Evolutionary conservation across 2,888 invertebrate species (phyloP).

Genomic region (Limnephilus auricula): DNA sequence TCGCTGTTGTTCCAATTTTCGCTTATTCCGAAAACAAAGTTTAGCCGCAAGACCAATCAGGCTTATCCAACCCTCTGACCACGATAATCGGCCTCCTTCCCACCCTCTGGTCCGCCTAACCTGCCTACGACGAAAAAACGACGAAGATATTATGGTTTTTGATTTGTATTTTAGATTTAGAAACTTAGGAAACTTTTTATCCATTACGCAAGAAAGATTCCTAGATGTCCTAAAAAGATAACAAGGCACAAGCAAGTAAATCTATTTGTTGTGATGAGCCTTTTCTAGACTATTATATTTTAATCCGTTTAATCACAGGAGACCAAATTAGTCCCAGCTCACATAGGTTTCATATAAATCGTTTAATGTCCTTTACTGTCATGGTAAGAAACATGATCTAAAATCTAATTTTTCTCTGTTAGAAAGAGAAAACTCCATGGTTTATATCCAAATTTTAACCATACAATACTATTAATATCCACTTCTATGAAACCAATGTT

Average conservation of each 20-base stretch:
- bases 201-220: background rate
- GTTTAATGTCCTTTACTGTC: too few relatives aligned
- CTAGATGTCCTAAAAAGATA: background rate
- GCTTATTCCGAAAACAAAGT: background rate
- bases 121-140: background rate
- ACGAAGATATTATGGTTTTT: background rate
- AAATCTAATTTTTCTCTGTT: too few relatives aligned
- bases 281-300: background rate
- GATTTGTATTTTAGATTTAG: background rate
- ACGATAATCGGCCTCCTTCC: background rate
- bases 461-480: too few relatives aligned
- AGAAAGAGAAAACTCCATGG: too few relatives aligned
- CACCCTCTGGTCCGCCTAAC: background rate
- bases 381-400: too few relatives aligned
- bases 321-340: too few relatives aligned
- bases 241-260: background rate
- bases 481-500: too few relatives aligned
- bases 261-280: background rate
- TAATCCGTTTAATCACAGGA: background rate
- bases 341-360: too few relatives aligned
- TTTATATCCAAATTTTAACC: too few relatives aligned
- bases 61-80: background rate
- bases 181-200: background rate
- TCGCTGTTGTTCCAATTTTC: background rate
- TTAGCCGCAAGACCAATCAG: background rate